Conservation (phyloP, 2,888 invertebrate genomes). For the Alitta virens region DNA sequence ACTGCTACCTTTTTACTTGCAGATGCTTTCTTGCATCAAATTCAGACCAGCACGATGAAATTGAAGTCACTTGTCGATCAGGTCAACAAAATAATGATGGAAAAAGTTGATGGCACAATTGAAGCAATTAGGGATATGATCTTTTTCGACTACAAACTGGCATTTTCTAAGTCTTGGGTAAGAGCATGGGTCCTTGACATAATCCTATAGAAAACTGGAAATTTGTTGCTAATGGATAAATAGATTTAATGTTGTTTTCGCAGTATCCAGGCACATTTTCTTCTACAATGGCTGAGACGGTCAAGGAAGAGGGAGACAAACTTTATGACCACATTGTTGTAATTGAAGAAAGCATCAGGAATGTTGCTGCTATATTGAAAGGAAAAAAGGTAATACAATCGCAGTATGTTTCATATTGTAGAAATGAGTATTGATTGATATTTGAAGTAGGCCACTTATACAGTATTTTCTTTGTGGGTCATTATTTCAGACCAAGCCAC, state of each 20-base stretch:
- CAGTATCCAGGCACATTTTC: slow-evolving; percentile 50
- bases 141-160: slow-evolving; percentile 49
- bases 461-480: background rate
- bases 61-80: slow-evolving; percentile 42
- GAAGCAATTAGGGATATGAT: slow-evolving; percentile 45
- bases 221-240: too few species aligned
- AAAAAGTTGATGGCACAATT: slow-evolving; percentile 44
- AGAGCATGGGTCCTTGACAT: slow-evolving; percentile 11
- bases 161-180: slow-evolving; percentile 52
- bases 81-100: slow-evolving; percentile 45
- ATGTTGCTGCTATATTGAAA: slow-evolving; percentile 44
- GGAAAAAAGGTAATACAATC: slow-evolving; percentile 40
- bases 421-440: too few species aligned
- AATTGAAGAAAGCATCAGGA: slow-evolving; percentile 47
- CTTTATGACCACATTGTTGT: slow-evolving; percentile 43
- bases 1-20: slow-evolving; percentile 25
- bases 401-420: too few species aligned
- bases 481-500: too few species aligned
- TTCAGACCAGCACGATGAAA: slow-evolving; percentile 47
- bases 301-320: slow-evolving; percentile 32
- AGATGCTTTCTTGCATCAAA: slow-evolving; percentile 56
- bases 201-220: too few species aligned
- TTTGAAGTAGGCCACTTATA: background rate
- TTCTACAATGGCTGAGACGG: slow-evolving; percentile 39
- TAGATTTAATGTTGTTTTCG: too few species aligned